Percentiles rank a stretch among this genome's conserved stretches.
Evolutionary conservation across 2,888 invertebrate genomes (phyloP).

Genomic region (Nephrotoma guestfalica): DNA sequence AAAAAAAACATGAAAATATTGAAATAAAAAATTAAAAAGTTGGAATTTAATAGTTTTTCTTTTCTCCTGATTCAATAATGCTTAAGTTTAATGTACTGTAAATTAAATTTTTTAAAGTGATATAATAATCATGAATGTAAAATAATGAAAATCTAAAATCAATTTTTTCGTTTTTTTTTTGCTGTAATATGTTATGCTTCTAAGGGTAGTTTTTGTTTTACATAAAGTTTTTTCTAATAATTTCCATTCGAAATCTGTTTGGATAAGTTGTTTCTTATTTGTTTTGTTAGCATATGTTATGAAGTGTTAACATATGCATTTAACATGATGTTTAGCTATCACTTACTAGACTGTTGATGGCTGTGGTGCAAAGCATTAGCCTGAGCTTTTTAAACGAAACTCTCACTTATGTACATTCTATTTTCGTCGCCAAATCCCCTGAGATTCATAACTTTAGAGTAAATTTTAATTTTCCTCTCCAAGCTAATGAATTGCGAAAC

Average conservation of each 20-base stretch:
- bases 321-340: no score
- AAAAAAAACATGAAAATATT: neutral
- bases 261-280: neutral
- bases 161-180: neutral
- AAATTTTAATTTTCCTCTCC: no score
- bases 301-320: no score
- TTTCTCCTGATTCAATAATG: neutral
- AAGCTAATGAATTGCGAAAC: no score
- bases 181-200: neutral
- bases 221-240: neutral
- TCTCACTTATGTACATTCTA: no score
- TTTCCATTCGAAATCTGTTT: neutral
- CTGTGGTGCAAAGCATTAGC: no score
- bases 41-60: neutral
- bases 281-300: neutral
- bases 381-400: no score
- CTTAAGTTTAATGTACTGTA: neutral
- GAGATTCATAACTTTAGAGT: no score
- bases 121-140: neutral
- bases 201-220: neutral
- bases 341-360: no score
- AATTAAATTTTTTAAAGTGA: neutral
- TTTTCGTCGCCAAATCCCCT: no score
- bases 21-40: neutral
- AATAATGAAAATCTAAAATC: neutral